Conservation (phyloP, 2,113 vertebrate species). For the Orthonyx spaldingii region DNA sequence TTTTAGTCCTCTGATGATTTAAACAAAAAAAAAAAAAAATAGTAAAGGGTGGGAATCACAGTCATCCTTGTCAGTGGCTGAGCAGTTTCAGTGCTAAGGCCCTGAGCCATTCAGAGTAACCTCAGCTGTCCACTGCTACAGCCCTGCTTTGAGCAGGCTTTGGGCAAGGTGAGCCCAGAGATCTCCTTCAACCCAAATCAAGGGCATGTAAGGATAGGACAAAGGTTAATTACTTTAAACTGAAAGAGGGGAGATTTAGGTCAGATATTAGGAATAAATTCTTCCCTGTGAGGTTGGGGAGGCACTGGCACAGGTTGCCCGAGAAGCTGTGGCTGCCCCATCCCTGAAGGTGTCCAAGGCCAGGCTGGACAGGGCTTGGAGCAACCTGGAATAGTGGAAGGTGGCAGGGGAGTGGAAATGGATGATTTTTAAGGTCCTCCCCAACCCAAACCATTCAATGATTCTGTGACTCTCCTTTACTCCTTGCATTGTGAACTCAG, state of each 20-base stretch:
- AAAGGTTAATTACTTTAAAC: not conserved
- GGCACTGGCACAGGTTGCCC: not conserved
- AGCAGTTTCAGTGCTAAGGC: not conserved
- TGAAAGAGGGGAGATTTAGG: not conserved
- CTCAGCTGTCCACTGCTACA: not conserved
- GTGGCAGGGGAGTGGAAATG: not conserved
- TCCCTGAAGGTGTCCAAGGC: not conserved
- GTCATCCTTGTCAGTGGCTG: not conserved
- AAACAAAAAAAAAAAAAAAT: not conserved
- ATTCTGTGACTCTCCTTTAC: not conserved
- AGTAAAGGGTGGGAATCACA: not conserved
- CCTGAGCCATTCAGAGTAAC: not conserved
- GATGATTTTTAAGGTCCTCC: not conserved
- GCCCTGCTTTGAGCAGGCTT: not conserved
- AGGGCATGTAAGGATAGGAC: not conserved
- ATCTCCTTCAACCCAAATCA: not conserved
- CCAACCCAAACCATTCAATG: not conserved
- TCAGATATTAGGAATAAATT: not conserved
- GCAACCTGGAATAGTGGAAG: rapidly evolving
- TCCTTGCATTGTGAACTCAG: not conserved
- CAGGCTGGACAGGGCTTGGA: rapidly evolving
- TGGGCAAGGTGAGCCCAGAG: not conserved
- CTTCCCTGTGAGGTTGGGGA: rapidly evolving
- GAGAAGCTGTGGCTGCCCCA: not conserved
- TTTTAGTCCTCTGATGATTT: slow-evolving; percentile 9